These are phyloP conservation scores for Mystacornis crossleyi DNA, from an alignment of 2,113 vertebrate genomes.

Conservation along the genomic window DNA sequence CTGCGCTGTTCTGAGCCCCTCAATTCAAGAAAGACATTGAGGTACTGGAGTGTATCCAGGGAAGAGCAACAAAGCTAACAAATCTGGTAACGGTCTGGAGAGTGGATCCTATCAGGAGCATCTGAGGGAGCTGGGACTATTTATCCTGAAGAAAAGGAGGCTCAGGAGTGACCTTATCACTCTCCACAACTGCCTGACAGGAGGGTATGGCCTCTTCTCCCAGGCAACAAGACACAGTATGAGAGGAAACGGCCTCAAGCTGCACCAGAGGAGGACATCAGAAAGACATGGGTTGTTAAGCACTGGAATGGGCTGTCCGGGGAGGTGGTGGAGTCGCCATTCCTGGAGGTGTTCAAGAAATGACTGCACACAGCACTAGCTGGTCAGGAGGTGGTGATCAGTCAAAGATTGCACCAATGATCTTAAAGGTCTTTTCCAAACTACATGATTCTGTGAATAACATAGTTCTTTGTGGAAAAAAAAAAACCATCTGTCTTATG, in stretches of 20 bases:
- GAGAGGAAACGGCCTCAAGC: not conserved
- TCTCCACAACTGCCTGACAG: not conserved
- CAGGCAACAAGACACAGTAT: not conserved
- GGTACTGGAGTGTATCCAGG: not conserved
- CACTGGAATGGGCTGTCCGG: not conserved
- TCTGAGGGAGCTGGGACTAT: not conserved
- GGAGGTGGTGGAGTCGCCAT: not conserved
- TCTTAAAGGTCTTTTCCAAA: not conserved
- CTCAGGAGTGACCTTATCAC: fast-evolving
- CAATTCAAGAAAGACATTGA: not conserved
- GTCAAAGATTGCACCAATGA: not conserved
- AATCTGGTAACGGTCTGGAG: not conserved
- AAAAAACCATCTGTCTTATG: not conserved
- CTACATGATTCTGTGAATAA: not conserved
- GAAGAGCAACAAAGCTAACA: not conserved
- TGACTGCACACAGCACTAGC: not conserved
- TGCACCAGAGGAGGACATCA: not conserved
- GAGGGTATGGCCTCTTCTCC: not conserved
- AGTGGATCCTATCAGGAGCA: not conserved
- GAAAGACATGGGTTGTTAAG: not conserved
- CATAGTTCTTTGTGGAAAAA: not conserved
- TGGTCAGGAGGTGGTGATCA: not conserved
- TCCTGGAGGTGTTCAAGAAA: not conserved
- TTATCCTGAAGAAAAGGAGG: not conserved
- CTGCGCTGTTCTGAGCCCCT: not conserved